Evolutionary conservation across 2,888 invertebrate species (phyloP), one percentile per base, ranked within the genome.

Genomic region (Chloroclystis v-ata): DNA sequence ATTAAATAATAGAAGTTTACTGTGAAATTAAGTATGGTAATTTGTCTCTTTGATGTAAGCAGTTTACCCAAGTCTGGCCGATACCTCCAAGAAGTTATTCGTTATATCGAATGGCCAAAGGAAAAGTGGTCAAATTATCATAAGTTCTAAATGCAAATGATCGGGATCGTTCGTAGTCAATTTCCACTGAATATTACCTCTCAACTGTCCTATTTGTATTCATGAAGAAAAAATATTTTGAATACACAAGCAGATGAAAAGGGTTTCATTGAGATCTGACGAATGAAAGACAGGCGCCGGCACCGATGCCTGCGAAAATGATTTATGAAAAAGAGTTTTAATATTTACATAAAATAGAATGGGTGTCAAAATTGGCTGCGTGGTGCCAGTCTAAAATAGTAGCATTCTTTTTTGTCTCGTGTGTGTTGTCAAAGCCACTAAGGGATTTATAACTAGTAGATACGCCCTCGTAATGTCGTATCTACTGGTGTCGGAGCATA

Each of bases 201-300:
- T 74, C 72, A 65, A 67, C 67, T 64, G 61, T 60, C 67, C 67
- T 71, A 78, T 78, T 78, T 73, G 71, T 79, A 79, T 79, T 79
- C 79, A 79, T 76, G 65, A 65, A 71, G 72, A 72, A 72, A 71
- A 20, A 67, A 73, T 75, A 68, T 67, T 64, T 72, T 72, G 78
- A 78, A 78, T 77, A 74, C 70, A 72, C 78, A 78, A 78, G 72
- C 70, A 69, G 70, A 67, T 70, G 66, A 69, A 67, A 75, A 71
- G 72, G 76, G 75, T 72, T 73, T 61, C 65, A 71, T 65, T 61
- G 65, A 65, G 65, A 20, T 67, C 65, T 74, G 69, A 72, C 61
- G 70, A 72, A 69, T 69, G 63, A 65, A 67, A 69, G 68, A 69
- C 67, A 67, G 58, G 60, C 45, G 44, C 39, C 49, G 47, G 47